Evolutionary conservation across 2,797 vertebrate genomes (phyloP).

Genomic region (Sebastes hubbsi): DNA sequence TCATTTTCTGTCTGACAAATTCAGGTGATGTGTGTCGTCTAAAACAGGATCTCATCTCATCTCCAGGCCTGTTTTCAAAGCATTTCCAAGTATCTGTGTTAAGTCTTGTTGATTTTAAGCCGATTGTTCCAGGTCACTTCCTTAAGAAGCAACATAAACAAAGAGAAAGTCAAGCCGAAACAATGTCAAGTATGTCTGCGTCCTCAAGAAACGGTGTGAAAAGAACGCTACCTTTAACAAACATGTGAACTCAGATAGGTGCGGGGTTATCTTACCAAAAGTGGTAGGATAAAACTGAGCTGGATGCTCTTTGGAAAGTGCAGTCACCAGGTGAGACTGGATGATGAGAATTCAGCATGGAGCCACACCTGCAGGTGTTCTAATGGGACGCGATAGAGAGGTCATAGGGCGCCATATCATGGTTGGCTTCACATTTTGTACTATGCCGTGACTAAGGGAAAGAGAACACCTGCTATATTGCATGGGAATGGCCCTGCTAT

Average conservation of each 20-base stretch:
- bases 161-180: slow-evolving; percentile 79
- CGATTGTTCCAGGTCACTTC: slow-evolving; percentile 84
- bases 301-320: background rate
- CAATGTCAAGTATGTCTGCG: slow-evolving; percentile 78
- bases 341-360: background rate
- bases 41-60: background rate
- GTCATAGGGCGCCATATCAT: slow-evolving; percentile 23
- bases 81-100: slow-evolving; percentile 52
- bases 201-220: slow-evolving; percentile 66
- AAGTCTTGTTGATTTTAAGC: slow-evolving; percentile 65
- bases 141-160: slow-evolving; percentile 77
- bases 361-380: slow-evolving; percentile 23
- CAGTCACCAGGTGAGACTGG: background rate
- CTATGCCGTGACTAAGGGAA: slow-evolving; percentile 25
- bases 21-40: background rate
- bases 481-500: slow-evolving; percentile 14
- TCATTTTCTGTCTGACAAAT: background rate
- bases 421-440: slow-evolving; percentile 42
- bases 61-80: slow-evolving; percentile 36
- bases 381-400: background rate
- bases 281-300: background rate
- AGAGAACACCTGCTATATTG: slow-evolving; percentile 58
- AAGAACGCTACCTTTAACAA: background rate
- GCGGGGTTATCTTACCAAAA: background rate
- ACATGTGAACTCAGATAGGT: background rate